Evolutionary conservation across 2,797 vertebrate species (phyloP), one percentile per base, ranked within the genome.

Genomic region (Lepidocolaptes lacrymiger): DNA sequence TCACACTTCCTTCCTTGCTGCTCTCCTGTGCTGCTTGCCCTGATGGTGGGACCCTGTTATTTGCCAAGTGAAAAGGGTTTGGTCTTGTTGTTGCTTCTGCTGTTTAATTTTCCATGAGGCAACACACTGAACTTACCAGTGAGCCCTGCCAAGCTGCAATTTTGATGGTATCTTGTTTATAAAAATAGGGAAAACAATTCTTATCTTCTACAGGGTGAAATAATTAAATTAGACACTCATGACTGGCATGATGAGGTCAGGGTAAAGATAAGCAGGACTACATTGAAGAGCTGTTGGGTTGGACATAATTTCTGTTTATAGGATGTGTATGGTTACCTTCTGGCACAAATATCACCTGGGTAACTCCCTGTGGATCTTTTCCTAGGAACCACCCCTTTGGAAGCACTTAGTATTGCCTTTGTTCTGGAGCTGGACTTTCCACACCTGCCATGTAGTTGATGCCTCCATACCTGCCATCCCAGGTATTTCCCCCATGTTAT

Each of bases 91-190:
- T 86, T 93, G 66, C 55, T 78, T 90, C 76, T 87, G 69, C 68
- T 81, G 56, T 75, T 67, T 93, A 67, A 84, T 96, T 95, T 96
- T 96, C 96, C 75, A 83, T 94, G 83, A 96, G 83, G 92, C 91
- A 97, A 95, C 39, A 48, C 37, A 84, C 89, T 78, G 68, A 94
- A 93, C 85, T 91, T 94, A 88, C 36, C 77, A 75, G 77, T 87
- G 84, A 91, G 77, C 22, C 19, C 28, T 91, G 95, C 93, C 95
- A 94, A 85, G 34, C 10, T 88, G 85, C 91, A 94, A 62, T 87
- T 89, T 79, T 79, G 93, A 96, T 92, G 23, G 82, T 96, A 97
- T 96, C 95, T 93, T 81, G 19, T 87, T 96, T 96, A 92, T 89
- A 80, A 96, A 94, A 93, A 23, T 77, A 74, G 17, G 34, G 76